Conservation (phyloP, 2,797 vertebrate species). For the Smutsia temminckii region DNA sequence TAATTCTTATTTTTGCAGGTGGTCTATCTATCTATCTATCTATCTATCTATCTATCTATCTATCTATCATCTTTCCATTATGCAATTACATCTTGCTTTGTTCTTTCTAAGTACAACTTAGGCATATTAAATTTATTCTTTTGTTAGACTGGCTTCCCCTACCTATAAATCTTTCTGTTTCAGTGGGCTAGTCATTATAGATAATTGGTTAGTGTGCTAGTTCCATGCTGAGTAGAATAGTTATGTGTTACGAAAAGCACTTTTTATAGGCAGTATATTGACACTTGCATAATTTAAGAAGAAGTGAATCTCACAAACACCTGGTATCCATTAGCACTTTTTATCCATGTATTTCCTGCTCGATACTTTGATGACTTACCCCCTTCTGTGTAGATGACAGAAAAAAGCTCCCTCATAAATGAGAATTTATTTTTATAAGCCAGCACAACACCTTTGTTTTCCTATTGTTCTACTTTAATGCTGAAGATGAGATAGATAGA, state of each 20-base stretch:
- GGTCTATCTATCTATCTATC: neutral
- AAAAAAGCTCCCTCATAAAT: neutral
- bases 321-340: neutral
- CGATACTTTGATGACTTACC: conserved; percentile 46
- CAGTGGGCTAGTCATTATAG: conserved; percentile 19
- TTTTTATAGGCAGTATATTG: conserved; percentile 47
- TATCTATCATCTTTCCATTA: neutral
- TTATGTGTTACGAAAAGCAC: neutral
- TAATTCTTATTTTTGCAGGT: neutral
- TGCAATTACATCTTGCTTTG: neutral
- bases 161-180: neutral
- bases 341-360: conserved; percentile 13
- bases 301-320: conserved; percentile 48
- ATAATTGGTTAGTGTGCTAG: conserved; percentile 43
- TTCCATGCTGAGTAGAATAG: conserved; percentile 8
- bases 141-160: neutral
- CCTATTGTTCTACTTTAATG: neutral
- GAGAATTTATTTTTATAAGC: conserved; percentile 22
- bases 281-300: conserved; percentile 43
- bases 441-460: conserved; percentile 8
- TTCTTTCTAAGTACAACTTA: neutral
- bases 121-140: neutral
- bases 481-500: neutral
- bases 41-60: neutral
- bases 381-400: conserved; percentile 22